phyloP scores from a whole-genome alignment of 2,113 vertebrate species.

The Cyphomyrus plagiostoma region DNA sequence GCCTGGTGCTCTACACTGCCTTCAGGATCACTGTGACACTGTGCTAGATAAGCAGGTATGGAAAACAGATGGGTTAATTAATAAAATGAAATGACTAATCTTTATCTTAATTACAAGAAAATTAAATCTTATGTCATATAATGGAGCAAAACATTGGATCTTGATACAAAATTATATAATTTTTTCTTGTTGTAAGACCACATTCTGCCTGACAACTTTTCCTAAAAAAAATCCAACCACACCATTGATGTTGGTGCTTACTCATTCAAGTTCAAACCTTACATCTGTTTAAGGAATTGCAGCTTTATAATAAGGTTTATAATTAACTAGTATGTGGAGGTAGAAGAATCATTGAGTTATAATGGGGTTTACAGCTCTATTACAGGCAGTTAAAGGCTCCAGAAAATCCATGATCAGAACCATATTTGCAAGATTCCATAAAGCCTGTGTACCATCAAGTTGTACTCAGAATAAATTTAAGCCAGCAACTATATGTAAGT shows the following conservation, averaged over 20 bases:
- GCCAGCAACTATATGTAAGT: background rate
- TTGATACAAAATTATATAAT: background rate
- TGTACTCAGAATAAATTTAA: background rate
- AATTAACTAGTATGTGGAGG: background rate
- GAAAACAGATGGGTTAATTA: background rate
- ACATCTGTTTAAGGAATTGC: background rate
- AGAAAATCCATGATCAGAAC: background rate
- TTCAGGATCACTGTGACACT: background rate
- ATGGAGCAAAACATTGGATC: background rate
- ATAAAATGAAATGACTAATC: background rate
- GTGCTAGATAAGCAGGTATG: background rate
- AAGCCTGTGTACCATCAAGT: constrained; percentile 1
- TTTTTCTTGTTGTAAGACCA: background rate
- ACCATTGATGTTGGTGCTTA: background rate
- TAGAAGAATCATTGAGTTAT: background rate
- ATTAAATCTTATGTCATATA: background rate
- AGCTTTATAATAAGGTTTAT: background rate
- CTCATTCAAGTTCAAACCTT: background rate
- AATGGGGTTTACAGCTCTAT: background rate
- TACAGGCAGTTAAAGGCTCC: background rate
- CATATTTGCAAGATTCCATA: background rate
- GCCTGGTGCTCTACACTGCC: background rate
- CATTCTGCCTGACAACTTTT: background rate
- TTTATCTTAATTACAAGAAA: background rate
- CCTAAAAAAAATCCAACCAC: background rate